Conservation (phyloP, 2,797 vertebrate genomes). For the Antrozous pallidus region DNA sequence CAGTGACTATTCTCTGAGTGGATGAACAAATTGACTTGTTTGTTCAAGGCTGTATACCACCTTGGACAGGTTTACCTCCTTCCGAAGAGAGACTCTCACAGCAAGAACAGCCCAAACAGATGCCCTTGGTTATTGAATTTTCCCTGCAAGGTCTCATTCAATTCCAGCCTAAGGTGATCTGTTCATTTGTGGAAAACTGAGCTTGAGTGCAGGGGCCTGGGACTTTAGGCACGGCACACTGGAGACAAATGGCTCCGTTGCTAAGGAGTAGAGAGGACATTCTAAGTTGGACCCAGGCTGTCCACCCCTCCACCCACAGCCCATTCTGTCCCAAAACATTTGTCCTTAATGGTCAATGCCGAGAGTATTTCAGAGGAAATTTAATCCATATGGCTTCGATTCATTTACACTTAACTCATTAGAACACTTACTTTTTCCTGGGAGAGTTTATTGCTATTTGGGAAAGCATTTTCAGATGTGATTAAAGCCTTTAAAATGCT, state of each 20-base stretch:
- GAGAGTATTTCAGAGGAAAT: constrained; percentile 57
- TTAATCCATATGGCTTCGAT: constrained; percentile 66
- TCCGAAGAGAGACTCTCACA: not conserved
- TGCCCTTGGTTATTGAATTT: not conserved
- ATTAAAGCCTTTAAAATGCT: constrained; percentile 48
- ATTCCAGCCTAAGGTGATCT: not conserved
- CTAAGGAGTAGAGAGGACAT: not conserved
- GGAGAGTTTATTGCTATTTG: constrained; percentile 48
- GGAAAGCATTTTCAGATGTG: constrained; percentile 65
- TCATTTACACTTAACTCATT: constrained; percentile 71
- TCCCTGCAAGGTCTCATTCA: constrained; percentile 36
- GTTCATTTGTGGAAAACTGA: constrained; percentile 17
- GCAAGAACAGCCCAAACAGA: not conserved
- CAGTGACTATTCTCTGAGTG: not conserved
- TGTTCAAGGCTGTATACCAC: not conserved
- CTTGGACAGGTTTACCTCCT: not conserved
- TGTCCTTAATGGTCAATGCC: constrained; percentile 16
- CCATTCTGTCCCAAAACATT: not conserved
- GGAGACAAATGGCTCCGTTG: not conserved
- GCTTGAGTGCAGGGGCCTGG: not conserved
- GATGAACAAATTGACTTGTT: not conserved
- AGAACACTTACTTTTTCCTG: constrained; percentile 24
- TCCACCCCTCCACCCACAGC: not conserved
- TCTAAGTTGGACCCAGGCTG: not conserved
- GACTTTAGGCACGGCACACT: not conserved